Base-by-base conservation (phyloP, 1,140 invertebrate genomes). In the Drosophila pachea region DNA sequence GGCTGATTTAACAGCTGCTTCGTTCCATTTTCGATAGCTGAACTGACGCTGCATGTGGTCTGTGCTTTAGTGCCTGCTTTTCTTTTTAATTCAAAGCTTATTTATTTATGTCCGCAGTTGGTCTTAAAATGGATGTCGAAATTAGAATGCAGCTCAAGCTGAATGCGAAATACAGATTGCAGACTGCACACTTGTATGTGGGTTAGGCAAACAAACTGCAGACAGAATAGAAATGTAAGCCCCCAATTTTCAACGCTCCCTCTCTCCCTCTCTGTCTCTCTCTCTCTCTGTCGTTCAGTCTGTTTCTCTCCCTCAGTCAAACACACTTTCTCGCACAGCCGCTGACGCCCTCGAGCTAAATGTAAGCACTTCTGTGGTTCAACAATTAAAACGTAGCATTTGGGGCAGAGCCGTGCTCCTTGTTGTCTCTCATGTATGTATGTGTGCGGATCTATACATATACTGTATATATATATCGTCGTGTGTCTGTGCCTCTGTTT, bases 141-240 rank as follows among this genome's bases (percentile, higher is more conserved):
- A 83, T 83, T 83, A 83, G 83, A 83, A 83, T 83, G 76, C 79
- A 83, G 60, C 81, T 79, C 69, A 59, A 79, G 76, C 76, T 78
- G 79, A 75, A 61, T 69, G 45, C 53, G 40, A 55, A 58, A 29
- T 43, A 36, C 33, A 35, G 12, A 43, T 14, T 50, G 12, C 14
- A 40, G n/a, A 67, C 14, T 48, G 50, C 38, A 32, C 22, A 22
- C 45, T 47, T 61, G 61, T 66, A 74, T 79, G 61, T 83, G 81
- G 79, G 79, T 86, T 86, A 86, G 68, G 45, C 73, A 83, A 83
- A 86, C 56, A 66, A 61, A 63, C 58, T 71, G 53, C 58, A 78
- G 55, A 52, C 68, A 42, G 54, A 72, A 72, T 73, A 52, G 63
- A 71, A 35, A 59, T 59, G 53, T 65, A 62, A 48, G 38, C 40